These are phyloP conservation scores for Scaptomyza caliginosa DNA, from an alignment of 2,888 invertebrate genomes.

Conservation along the genomic window DNA sequence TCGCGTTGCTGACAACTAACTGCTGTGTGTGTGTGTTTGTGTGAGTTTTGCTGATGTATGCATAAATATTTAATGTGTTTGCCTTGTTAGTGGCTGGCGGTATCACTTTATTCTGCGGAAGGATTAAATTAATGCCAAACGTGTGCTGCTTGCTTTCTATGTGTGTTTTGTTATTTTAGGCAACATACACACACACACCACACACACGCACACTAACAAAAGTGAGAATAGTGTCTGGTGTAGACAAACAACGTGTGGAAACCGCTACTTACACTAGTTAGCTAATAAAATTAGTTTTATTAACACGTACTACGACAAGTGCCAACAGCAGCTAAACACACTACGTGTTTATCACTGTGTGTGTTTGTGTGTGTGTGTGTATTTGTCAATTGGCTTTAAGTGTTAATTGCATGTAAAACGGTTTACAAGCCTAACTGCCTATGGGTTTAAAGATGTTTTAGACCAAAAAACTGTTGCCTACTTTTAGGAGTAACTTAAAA, in stretches of 20 bases:
- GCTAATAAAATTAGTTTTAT: slow-evolving; percentile 82
- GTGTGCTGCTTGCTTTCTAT: slow-evolving; percentile 49
- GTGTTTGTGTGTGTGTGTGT: slow-evolving; percentile 13
- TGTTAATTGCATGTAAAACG: slow-evolving; percentile 74
- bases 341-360: slow-evolving; percentile 10
- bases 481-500: slow-evolving; percentile 32
- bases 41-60: slow-evolving; percentile 51
- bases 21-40: slow-evolving; percentile 36
- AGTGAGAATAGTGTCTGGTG: slow-evolving; percentile 18
- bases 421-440: slow-evolving; percentile 44
- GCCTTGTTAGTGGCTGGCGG: slow-evolving; percentile 80
- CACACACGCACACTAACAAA: slow-evolving; percentile 16
- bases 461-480: slow-evolving; percentile 59
- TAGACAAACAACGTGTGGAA: slow-evolving; percentile 71
- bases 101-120: slow-evolving; percentile 83
- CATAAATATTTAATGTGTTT: slow-evolving; percentile 78
- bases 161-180: slow-evolving; percentile 54
- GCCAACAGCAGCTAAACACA: slow-evolving; percentile 45
- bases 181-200: slow-evolving; percentile 41
- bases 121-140: slow-evolving; percentile 81
- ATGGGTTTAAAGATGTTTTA: slow-evolving; percentile 11
- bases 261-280: slow-evolving; percentile 77
- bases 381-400: slow-evolving; percentile 50
- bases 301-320: slow-evolving; percentile 75
- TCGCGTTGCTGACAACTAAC: slow-evolving; percentile 46